phyloP scores from a whole-genome alignment of 2,888 invertebrate species.

The Apamea anceps region DNA sequence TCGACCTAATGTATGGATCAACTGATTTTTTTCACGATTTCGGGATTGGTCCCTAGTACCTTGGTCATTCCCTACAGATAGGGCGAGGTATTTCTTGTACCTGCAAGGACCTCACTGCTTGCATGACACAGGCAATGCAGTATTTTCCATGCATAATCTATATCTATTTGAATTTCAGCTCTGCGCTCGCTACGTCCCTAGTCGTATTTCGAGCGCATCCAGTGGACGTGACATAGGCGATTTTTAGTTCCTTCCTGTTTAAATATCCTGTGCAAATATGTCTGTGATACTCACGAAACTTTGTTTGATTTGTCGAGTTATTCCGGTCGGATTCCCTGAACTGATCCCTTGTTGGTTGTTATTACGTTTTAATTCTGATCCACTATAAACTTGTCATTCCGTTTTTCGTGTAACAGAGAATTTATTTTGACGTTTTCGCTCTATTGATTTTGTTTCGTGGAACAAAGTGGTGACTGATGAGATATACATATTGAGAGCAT shows the following conservation, averaged over 20 bases:
- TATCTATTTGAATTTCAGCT: conserved; percentile 46
- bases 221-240: conserved; percentile 64
- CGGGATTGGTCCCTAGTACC: no score
- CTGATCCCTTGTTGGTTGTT: no score
- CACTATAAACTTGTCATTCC: no score
- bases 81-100: neutral
- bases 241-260: conserved; percentile 69
- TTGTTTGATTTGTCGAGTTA: conserved; percentile 31
- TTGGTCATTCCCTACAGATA: neutral
- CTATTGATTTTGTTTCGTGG: conserved; percentile 16
- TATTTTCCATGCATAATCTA: conserved; percentile 19
- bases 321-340: no score
- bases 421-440: conserved; percentile 31
- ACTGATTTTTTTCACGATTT: no score
- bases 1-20: no score
- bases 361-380: no score
- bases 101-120: neutral
- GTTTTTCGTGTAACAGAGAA: conserved; percentile 14
- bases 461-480: neutral
- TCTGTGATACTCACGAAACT: conserved; percentile 37
- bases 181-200: conserved; percentile 25
- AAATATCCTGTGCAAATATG: conserved; percentile 70
- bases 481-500: no score
- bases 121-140: conserved; percentile 7
- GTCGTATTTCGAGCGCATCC: conserved; percentile 56